These are phyloP conservation scores for Ctena decussata DNA, from an alignment of 2,888 invertebrate genomes.

Conservation along the genomic window DNA sequence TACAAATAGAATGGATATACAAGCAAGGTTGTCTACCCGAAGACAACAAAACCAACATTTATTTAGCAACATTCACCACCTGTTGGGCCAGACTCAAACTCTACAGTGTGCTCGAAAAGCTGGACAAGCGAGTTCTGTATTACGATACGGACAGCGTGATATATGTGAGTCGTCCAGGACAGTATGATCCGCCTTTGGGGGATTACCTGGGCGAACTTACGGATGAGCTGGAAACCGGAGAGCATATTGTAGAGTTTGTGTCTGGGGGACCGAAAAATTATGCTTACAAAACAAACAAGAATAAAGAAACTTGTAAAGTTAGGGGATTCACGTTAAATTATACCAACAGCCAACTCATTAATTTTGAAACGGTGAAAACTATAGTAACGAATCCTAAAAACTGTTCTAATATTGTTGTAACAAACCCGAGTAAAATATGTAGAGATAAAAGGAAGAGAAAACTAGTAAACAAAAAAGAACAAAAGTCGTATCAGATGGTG, in stretches of 20 bases:
- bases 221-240: slow-evolving; percentile 80
- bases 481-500: slow-evolving; percentile 83
- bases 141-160: slow-evolving; percentile 46
- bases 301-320: slow-evolving; percentile 64
- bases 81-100: slow-evolving; percentile 54
- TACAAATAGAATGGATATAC: slow-evolving; percentile 49
- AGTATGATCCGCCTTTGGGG: slow-evolving; percentile 71
- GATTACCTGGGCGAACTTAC: slow-evolving; percentile 83
- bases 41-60: slow-evolving; percentile 44
- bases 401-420: slow-evolving; percentile 14
- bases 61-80: slow-evolving; percentile 50
- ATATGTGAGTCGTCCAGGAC: slow-evolving; percentile 18
- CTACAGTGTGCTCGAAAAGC: slow-evolving; percentile 42
- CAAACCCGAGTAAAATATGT: slow-evolving; percentile 58
- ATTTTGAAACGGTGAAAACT: slow-evolving; percentile 30
- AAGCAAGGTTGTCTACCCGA: slow-evolving; percentile 43
- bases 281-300: slow-evolving; percentile 68
- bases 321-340: slow-evolving; percentile 75
- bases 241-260: slow-evolving; percentile 66
- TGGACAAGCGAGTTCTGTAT: slow-evolving; percentile 36
- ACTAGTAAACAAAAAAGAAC: slow-evolving; percentile 89
- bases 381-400: slow-evolving; percentile 24
- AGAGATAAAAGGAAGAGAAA: slow-evolving; percentile 90
- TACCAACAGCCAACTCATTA: slow-evolving; percentile 41
- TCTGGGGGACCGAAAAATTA: slow-evolving; percentile 84